Evolutionary conservation across 2,113 vertebrate species (phyloP), one percentile per base, ranked within the genome.

Genomic region (Halcyon malimbica): DNA sequence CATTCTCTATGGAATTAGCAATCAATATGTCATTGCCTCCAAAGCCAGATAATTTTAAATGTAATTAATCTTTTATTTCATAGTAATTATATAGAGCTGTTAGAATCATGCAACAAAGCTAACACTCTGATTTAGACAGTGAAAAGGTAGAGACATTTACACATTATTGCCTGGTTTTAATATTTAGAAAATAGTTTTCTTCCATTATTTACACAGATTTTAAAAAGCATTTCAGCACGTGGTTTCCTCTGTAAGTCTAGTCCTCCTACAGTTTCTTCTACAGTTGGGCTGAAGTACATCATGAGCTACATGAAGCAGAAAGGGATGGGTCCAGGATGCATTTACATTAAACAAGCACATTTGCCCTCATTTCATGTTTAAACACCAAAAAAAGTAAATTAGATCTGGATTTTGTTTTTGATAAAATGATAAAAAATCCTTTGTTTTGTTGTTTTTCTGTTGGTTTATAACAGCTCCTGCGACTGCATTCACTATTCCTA

Each of bases 11-110:
- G 17, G 71, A 90, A 85, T 37, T 67, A 76, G 20, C 51, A 94
- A 92, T 90, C 82, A 83, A 86, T 85, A 86, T 29, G 35, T 16
- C 54, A 83, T 42, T 88, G 64, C 8, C 74, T 44, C 16, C 25
- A 59, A 74, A 62, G 46, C 24, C 41, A 86, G 41, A 39, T 53
- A 68, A 83, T 84, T 91, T 87, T 7, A 84, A 93, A 75, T 75
- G 31, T 37, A 91, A 86, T 75, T 59, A 78, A 83, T 84, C 14
- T 94, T 83, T 53, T 64, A 50, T 82, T 78, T 41, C 28, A 60
- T 68, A 19, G 53, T 51, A 63, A 75, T 48, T 39, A 77, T 18
- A 56, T 2, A 68, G 39, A 76, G 39, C 23, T 59, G 7, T 60
- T 69, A 64, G 59, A 76, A 76, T 5, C 21, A n/a, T 65, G 39